Evolutionary conservation across 2,113 vertebrate genomes (phyloP), one percentile per base, ranked within the genome.

Genomic region (Phalacrocorax carbo): DNA sequence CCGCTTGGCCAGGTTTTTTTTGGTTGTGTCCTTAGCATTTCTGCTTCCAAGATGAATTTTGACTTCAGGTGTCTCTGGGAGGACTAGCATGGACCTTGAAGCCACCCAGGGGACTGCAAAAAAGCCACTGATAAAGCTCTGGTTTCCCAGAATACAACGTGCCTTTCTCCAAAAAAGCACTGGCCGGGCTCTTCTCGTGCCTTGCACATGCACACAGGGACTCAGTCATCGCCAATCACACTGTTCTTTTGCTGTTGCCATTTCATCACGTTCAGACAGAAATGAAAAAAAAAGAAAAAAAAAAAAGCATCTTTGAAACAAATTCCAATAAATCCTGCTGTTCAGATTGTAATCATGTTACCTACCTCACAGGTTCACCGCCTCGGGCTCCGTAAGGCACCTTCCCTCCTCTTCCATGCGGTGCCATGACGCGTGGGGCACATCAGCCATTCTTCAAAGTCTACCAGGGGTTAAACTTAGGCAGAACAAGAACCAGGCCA

Each of bases 291-390:
- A 61, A 29, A 30, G 3, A 29, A 29, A 38, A 38, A 34, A 4
- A 32, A n/a, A 76, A 82, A 94, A 69, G 38, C 22, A 14, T 46
- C 27, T 85, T 75, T 29, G 57, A 88, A 92, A 44, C 58, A 51
- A 79, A 81, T 77, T 80, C 82, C 32, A 20, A 30, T 72, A 42
- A 87, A 83, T 70, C 88, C 69, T 57, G 30, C 69, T 86, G 66
- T 90, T 95, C 57, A 72, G 90, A 46, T 54, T 57, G 38, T 69
- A 65, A 75, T 90, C 54, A 16, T 10, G 18, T 77, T 62, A 96
- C 96, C 90, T 95, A 93, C 97, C 96, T 97, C 96, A 91, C 83
- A 71, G 87, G 32, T 75, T 85, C 73, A 36, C 57, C 34, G 0
- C 82, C 83, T 55, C 0, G 1, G 14, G 80, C 90, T 95, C 82